phyloP scores from a whole-genome alignment of 1,140 invertebrate genomes.

The Holotrichia oblita region DNA sequence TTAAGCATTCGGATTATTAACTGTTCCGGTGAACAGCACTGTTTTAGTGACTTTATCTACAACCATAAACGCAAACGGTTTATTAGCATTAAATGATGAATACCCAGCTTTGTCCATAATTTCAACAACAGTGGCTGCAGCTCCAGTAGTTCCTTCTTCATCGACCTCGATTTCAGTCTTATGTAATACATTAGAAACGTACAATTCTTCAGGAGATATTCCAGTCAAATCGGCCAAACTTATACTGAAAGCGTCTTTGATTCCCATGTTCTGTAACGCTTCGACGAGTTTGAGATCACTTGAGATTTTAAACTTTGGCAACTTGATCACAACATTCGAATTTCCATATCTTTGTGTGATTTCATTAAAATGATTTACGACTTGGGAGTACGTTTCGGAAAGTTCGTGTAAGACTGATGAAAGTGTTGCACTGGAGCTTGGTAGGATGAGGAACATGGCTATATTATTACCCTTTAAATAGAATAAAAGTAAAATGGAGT shows the following conservation, averaged over 20 bases:
- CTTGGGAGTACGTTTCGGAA: conserved; percentile 63
- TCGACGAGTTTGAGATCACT: neutral
- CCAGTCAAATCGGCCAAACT: neutral
- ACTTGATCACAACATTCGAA: conserved; percentile 70
- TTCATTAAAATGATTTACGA: conserved; percentile 65
- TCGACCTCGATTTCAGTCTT: conserved; percentile 2
- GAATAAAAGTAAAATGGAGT: neutral
- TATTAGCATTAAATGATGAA: neutral
- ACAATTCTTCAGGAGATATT: neutral
- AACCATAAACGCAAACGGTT: neutral
- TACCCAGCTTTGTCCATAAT: neutral
- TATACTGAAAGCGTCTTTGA: neutral
- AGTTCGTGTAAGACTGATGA: conserved; percentile 66
- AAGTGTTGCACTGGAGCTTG: conserved; percentile 63
- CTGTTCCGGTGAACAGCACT: neutral
- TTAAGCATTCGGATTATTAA: neutral
- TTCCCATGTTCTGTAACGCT: neutral
- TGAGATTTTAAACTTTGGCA: conserved; percentile 71
- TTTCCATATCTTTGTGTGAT: conserved; percentile 62
- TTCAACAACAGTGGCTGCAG: neutral
- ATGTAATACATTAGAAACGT: neutral
- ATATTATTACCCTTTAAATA: conserved; percentile 67
- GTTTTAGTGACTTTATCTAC: neutral
- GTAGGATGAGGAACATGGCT: conserved; percentile 75
- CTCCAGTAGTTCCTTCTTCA: neutral